These are phyloP conservation scores for Dicerorhinus sumatrensis DNA, from an alignment of 2,113 vertebrate species.

Conservation along the genomic window DNA sequence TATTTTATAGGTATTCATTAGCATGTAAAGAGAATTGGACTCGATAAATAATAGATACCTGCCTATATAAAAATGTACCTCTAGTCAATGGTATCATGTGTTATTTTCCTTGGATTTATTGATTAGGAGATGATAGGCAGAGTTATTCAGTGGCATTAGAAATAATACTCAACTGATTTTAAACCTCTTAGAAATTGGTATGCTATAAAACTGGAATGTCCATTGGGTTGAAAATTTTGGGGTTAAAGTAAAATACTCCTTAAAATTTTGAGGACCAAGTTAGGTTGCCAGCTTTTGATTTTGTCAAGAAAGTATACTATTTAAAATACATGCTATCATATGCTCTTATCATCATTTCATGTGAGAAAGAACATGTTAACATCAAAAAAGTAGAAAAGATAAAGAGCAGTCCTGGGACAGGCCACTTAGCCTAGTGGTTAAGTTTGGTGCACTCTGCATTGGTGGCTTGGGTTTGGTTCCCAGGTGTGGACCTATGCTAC, in stretches of 20 bases:
- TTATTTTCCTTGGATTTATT: neutral
- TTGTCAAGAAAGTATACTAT: neutral
- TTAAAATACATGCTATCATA: neutral
- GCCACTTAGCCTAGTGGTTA: too few relatives aligned
- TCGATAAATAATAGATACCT: neutral
- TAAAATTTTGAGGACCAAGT: neutral
- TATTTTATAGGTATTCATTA: neutral
- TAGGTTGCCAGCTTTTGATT: neutral
- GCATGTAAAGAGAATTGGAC: neutral
- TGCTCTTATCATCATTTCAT: neutral
- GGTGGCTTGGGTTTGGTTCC: too few relatives aligned
- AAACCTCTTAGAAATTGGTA: constrained; percentile 13
- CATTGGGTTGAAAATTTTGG: neutral
- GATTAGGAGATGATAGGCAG: neutral
- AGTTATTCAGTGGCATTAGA: neutral
- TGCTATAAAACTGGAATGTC: neutral
- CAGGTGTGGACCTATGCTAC: too few relatives aligned
- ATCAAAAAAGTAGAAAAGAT: neutral
- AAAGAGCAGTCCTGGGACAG: neutral
- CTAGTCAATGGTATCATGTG: neutral
- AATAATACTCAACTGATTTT: neutral
- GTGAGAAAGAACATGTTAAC: neutral
- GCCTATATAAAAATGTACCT: neutral
- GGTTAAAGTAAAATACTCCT: neutral
- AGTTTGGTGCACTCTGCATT: too few relatives aligned